Conservation (phyloP, 2,113 vertebrate species). For the Percina caprodes region DNA sequence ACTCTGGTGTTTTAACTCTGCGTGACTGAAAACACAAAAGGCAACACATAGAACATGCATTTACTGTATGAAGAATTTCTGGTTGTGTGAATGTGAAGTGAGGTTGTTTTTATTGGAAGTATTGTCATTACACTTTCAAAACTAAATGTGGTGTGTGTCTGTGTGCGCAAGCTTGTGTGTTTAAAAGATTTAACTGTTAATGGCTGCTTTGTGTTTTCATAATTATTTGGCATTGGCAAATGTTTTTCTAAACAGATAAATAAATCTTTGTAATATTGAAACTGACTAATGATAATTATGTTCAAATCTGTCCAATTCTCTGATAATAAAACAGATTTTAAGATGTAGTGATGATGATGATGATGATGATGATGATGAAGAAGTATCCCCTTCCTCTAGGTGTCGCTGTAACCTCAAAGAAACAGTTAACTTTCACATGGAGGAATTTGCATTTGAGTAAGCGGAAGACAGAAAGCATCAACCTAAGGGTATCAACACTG, state of each 20-base stretch:
- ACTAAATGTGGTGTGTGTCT: constrained; percentile 19
- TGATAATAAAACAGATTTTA: neutral
- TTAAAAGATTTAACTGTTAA: constrained; percentile 9
- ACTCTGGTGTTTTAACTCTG: constrained; percentile 38
- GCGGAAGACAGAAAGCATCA: constrained; percentile 39
- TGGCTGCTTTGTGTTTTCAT: constrained; percentile 52
- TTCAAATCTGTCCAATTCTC: neutral
- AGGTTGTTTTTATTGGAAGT: constrained; percentile 31
- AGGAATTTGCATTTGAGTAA: constrained; percentile 40
- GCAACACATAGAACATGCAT: constrained; percentile 23
- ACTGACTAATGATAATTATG: neutral
- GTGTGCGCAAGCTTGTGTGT: neutral
- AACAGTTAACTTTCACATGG: neutral
- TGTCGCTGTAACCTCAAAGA: constrained; percentile 53
- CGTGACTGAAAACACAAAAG: constrained; percentile 4
- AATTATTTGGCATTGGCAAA: constrained; percentile 40
- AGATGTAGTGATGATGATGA: neutral
- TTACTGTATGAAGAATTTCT: constrained; percentile 30
- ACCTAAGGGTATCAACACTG: neutral
- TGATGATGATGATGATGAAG: accelerated
- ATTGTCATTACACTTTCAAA: constrained; percentile 31
- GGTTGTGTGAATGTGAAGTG: constrained; percentile 28
- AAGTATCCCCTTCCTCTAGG: constrained; percentile 31
- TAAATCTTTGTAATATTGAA: constrained; percentile 60
- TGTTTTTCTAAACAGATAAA: constrained; percentile 64